Percentiles rank a stretch among this genome's conserved stretches.
Evolutionary conservation across 2,113 vertebrate species (phyloP).

Genomic region (Corythaixoides concolor): DNA sequence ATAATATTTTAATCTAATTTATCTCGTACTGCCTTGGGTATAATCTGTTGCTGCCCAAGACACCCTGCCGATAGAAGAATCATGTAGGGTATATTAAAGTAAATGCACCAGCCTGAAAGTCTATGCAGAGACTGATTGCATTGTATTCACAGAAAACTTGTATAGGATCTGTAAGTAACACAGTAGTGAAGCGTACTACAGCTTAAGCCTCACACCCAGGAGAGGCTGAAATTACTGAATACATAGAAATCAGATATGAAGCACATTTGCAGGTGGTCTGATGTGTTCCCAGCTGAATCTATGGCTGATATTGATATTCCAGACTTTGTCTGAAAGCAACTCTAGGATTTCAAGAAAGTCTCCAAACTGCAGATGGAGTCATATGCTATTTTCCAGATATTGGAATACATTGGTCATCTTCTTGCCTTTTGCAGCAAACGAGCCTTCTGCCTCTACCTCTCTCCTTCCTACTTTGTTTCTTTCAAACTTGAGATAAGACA

Average conservation of each 20-base stretch:
- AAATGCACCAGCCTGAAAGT: background rate
- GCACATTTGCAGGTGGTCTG: background rate
- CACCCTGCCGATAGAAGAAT: background rate
- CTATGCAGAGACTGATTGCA: background rate
- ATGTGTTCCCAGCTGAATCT: background rate
- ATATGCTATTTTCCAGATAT: background rate
- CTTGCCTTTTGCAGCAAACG: background rate
- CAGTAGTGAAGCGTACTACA: background rate
- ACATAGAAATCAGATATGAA: background rate
- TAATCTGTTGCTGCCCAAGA: background rate
- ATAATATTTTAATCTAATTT: background rate
- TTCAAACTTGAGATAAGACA: background rate
- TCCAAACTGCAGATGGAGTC: background rate
- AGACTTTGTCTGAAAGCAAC: background rate
- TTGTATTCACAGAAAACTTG: background rate
- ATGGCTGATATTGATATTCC: background rate
- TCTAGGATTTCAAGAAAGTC: background rate
- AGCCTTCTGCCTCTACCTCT: background rate
- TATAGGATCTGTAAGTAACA: background rate
- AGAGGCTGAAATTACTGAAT: background rate
- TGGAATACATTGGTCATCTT: background rate
- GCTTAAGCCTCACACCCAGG: background rate
- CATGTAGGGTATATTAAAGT: background rate
- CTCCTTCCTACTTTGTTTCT: background rate
- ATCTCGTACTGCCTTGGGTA: background rate